Percentiles rank a stretch among this genome's conserved stretches.
Evolutionary conservation across 1,140 invertebrate species (phyloP).

Genomic region (Musca domestica): DNA sequence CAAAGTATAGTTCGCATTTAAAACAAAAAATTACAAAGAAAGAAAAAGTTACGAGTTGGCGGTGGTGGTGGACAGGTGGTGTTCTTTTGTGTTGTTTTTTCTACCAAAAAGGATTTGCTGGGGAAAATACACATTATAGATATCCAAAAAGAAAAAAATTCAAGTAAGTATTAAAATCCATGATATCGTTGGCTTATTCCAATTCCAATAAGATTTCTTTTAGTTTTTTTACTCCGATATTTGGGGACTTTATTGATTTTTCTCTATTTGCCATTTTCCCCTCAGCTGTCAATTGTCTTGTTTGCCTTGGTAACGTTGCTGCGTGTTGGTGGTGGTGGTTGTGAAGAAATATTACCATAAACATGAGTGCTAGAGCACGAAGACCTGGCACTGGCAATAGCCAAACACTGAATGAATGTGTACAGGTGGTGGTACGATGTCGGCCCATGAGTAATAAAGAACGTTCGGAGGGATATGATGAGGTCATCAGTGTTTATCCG

Average conservation of each 20-base stretch:
- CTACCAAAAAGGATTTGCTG: no score
- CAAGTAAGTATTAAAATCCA: no score
- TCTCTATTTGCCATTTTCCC: neutral
- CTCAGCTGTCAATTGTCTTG: neutral
- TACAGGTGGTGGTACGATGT: slow-evolving; percentile 88
- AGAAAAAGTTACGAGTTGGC: no score
- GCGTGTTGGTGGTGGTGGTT: neutral
- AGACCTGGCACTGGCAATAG: slow-evolving; percentile 25
- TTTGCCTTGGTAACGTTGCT: slow-evolving; percentile 10
- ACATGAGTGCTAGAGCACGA: slow-evolving; percentile 27
- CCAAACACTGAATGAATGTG: slow-evolving; percentile 66
- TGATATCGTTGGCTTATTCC: no score
- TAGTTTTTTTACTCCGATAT: neutral
- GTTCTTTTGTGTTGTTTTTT: no score
- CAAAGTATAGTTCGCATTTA: no score
- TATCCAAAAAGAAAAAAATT: no score
- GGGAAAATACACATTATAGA: no score
- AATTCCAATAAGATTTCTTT: no score
- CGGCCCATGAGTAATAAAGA: slow-evolving; percentile 86
- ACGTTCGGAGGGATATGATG: slow-evolving; percentile 66
- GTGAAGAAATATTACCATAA: neutral
- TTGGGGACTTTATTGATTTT: slow-evolving; percentile 5
- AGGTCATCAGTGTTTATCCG: slow-evolving; percentile 67
- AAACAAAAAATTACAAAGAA: no score
- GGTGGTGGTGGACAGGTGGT: no score